phyloP scores from a whole-genome alignment of 1,140 invertebrate species.

The Harpegnathos saltator region DNA sequence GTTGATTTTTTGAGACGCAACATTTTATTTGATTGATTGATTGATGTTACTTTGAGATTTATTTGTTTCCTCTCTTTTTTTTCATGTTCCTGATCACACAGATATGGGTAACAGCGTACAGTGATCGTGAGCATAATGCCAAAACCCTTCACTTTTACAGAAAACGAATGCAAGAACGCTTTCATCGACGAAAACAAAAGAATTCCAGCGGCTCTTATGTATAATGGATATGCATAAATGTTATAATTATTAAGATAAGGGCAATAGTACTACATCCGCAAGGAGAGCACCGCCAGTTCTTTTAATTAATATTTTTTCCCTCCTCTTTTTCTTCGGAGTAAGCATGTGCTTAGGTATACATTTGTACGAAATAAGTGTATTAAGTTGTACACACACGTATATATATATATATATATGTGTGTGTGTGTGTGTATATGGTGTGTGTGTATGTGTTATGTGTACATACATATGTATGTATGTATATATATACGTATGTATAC shows the following conservation, averaged over 20 bases:
- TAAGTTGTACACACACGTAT: constrained; percentile 72
- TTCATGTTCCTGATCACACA: constrained; percentile 76
- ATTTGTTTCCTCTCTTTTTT: constrained; percentile 75
- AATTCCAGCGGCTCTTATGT: constrained; percentile 79
- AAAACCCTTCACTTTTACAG: constrained; percentile 77
- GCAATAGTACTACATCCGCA: constrained; percentile 78
- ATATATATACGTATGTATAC: constrained; percentile 29
- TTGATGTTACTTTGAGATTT: constrained; percentile 36
- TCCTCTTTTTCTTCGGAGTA: constrained; percentile 67
- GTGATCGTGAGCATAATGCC: constrained; percentile 78
- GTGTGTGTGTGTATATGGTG: constrained; percentile 25
- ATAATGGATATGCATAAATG: constrained; percentile 79
- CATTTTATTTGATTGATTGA: constrained; percentile 34
- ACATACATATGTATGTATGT: constrained; percentile 44
- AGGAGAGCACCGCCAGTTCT: constrained; percentile 79
- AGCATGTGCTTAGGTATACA: constrained; percentile 82
- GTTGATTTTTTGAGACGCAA: constrained; percentile 30
- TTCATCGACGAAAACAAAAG: constrained; percentile 80
- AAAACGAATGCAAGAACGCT: constrained; percentile 80
- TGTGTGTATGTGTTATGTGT: neutral
- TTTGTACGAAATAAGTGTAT: constrained; percentile 74
- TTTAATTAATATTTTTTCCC: constrained; percentile 44
- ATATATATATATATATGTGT: neutral
- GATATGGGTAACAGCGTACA: constrained; percentile 79
- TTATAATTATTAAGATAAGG: constrained; percentile 75